Base-by-base conservation (phyloP, 2,113 vertebrate species). In the Epinephelus lanceolatus region DNA sequence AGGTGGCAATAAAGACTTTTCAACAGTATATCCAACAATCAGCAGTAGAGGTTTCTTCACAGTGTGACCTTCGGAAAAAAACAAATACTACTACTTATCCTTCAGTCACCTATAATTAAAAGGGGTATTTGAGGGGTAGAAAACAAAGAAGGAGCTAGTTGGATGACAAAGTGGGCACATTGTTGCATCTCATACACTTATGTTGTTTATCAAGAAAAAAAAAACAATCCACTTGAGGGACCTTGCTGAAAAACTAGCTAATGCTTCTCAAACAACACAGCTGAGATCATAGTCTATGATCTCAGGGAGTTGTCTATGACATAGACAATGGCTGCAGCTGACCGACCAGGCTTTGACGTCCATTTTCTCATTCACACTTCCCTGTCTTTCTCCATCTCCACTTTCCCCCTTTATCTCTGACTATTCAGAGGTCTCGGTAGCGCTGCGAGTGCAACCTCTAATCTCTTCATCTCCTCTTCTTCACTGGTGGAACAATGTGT, bases 401-500 rank as follows among this genome's bases (percentile, higher is more conserved):
- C 19, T 74, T 72, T 30, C 70, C 59, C 71, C n/a, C 47, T 49
- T 72, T 78, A 66, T 86, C 76, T 68, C 47, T 27, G 40, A 63
- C 61, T 76, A 13, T 85, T 72, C 78, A 69, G 69, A 78, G 49
- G 75, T 78, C 67, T 78, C 12, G 4, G 49, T 69, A 15, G 17
- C 14, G 9, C 51, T 53, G 45, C 61, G 59, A 85, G 77, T 55
- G 62, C 30, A 88, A 60, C 69, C 68, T 67, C 52, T 90, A 86
- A 93, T 91, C 88, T 90, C 77, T 81, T 77, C 67, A 90, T 91
- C 81, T 85, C 62, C 69, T 87, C 59, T 78, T 85, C 81, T 86
- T 85, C 69, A 76, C 52, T n/a, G 85, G 71, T 83, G 87, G 85
- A 93, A 94, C 93, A 93, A 93, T 93, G 85, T 85, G 86, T 89